Base-by-base conservation (phyloP, 37 sponge, comb jelly and placozoan genomes). In the Theonella swinhoei region DNA sequence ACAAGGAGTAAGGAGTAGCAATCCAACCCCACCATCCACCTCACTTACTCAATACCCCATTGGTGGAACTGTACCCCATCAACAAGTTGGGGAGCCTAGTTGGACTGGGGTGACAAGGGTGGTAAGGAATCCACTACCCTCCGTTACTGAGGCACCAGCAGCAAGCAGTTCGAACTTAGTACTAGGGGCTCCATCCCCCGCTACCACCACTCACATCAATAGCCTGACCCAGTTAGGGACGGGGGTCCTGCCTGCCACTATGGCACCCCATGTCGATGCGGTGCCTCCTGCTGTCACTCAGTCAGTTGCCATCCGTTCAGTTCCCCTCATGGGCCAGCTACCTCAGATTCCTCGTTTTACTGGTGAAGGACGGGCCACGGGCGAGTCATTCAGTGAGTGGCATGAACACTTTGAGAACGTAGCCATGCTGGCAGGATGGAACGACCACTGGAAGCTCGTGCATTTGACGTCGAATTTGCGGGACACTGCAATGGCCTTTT, bases 321-420 rank as follows among this genome's bases (percentile, higher is more conserved):
- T 47, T 47, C 54, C 54, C 7, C 54, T 47, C 14, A 47, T 47
- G 54, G 54, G 14, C 54, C 82, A 81, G 31, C 32, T 90, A 24
- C 91, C 91, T 7, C 82, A 80, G 17, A 76, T 85, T n/a, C 34
- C 81, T 1, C 40, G 69, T 1, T 90, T 90, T 42, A 43, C 42
- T 3, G 91, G 91, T 38, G 86, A 85, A 20, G 78, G 67, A 1
- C 24, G 24, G 23, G 42, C 14, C 4, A 84, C 83, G 0, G 74
- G 61, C n/a, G 85, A 89, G 42, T 71, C 73, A 4, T 89, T 84
- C 60, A 1, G 63, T 1, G 90, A 89, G 1, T 89, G 90, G 90
- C 33, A 32, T 7, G 85, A 79, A 32, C 90, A 89, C 39, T 89
- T 89, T 66, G 80, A 89, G 34, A 1, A 70, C 0, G 74, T 88